phyloP scores from a whole-genome alignment of 2,113 vertebrate genomes.

The Rhombomys opimus region DNA sequence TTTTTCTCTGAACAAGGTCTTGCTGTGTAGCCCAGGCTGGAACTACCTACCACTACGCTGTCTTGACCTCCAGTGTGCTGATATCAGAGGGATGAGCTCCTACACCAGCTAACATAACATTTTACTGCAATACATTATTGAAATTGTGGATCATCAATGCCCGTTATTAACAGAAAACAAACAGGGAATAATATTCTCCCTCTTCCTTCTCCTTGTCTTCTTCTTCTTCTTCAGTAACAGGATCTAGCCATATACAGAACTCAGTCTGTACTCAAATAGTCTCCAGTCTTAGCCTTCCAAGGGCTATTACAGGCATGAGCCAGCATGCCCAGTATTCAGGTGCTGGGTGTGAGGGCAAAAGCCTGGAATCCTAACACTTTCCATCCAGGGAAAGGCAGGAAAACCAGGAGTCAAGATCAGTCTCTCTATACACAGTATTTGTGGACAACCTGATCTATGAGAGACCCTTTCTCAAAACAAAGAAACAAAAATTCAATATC shows the following conservation, averaged over 20 bases:
- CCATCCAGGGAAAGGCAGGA: background rate
- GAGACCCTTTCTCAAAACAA: background rate
- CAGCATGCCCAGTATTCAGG: background rate
- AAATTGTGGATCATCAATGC: background rate
- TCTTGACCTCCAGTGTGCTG: background rate
- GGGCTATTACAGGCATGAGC: background rate
- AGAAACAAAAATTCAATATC: slow-evolving; percentile 1
- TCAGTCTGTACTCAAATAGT: background rate
- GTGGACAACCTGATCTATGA: background rate
- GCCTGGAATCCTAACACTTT: background rate
- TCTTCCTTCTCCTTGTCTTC: background rate
- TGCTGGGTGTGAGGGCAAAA: background rate
- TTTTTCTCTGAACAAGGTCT: background rate
- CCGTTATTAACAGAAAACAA: background rate
- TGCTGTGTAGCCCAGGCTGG: background rate
- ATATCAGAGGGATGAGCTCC: background rate
- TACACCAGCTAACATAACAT: background rate
- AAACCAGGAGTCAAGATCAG: background rate
- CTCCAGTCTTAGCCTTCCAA: background rate
- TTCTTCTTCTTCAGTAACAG: background rate
- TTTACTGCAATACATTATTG: slow-evolving; percentile 14
- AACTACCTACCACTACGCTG: background rate
- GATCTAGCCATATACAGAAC: background rate
- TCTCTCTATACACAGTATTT: background rate
- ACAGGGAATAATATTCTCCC: background rate